phyloP scores from a whole-genome alignment of 2,888 invertebrate genomes.

The Subacronicta megacephala region DNA sequence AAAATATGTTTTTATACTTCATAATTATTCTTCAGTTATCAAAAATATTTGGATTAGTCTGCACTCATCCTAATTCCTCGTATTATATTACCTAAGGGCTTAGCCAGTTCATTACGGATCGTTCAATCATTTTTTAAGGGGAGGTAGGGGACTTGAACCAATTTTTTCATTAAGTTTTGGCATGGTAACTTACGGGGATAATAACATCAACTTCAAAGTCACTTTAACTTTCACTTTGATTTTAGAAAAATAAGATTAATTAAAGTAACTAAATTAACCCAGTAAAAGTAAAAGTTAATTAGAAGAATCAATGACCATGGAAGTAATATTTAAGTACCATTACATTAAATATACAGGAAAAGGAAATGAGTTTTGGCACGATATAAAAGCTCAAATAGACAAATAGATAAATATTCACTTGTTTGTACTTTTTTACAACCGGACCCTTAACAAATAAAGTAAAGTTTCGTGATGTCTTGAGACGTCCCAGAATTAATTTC shows the following conservation, averaged over 20 bases:
- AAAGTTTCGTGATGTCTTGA: no score
- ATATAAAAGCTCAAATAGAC: no score
- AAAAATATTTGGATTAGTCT: slow-evolving; percentile 51
- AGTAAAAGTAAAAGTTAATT: not conserved
- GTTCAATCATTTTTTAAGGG: slow-evolving; percentile 80
- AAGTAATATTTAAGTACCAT: no score
- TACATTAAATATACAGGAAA: no score
- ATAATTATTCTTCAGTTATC: no score
- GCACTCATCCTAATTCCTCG: slow-evolving; percentile 68
- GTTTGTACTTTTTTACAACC: no score
- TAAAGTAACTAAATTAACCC: not conserved
- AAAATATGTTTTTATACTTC: no score
- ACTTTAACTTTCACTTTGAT: slow-evolving; percentile 11
- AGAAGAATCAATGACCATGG: not conserved
- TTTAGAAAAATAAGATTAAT: not conserved
- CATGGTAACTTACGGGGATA: slow-evolving; percentile 14
- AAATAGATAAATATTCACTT: no score
- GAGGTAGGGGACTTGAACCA: slow-evolving; percentile 48
- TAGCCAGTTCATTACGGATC: slow-evolving; percentile 80
- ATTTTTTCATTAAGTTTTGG: slow-evolving; percentile 39
- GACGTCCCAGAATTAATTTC: no score
- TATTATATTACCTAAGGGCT: slow-evolving; percentile 77
- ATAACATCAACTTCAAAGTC: slow-evolving; percentile 25
- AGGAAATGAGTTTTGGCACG: no score
- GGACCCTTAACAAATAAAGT: no score